These are phyloP conservation scores for Cyprinus carpio DNA, from an alignment of 2,113 vertebrate genomes.

Conservation along the genomic window DNA sequence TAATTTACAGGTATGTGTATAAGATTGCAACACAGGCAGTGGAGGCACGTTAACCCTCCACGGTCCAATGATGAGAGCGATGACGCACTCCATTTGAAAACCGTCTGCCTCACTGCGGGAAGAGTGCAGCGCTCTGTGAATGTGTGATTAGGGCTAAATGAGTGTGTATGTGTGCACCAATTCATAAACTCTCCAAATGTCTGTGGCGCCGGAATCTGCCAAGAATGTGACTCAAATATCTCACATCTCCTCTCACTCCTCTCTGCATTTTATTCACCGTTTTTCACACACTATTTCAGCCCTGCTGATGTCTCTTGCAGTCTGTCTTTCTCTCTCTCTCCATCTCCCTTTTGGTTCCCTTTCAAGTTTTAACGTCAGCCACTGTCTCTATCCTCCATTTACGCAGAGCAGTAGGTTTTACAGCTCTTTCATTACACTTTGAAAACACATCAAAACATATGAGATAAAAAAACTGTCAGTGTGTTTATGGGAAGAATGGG, in stretches of 20 bases:
- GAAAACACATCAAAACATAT: neutral
- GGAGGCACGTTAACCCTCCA: slow-evolving; percentile 51
- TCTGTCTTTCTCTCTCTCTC: slow-evolving; percentile 57
- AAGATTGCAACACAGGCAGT: neutral
- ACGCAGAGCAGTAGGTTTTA: neutral
- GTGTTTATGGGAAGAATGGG: neutral
- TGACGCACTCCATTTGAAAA: slow-evolving; percentile 56
- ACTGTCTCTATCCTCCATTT: slow-evolving; percentile 17
- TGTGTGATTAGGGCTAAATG: slow-evolving; percentile 39
- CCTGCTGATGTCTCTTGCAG: slow-evolving; percentile 56
- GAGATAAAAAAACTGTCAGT: neutral
- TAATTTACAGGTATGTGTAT: neutral
- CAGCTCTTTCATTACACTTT: neutral
- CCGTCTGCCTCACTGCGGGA: slow-evolving; percentile 50
- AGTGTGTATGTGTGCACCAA: slow-evolving; percentile 48
- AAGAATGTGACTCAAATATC: slow-evolving; percentile 74
- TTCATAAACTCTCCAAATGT: slow-evolving; percentile 72
- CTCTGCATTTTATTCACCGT: slow-evolving; percentile 37
- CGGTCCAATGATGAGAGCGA: slow-evolving; percentile 47
- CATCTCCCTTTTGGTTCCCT: slow-evolving; percentile 49
- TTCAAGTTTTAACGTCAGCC: slow-evolving; percentile 8
- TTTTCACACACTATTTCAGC: slow-evolving; percentile 37
- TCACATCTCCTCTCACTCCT: slow-evolving; percentile 66
- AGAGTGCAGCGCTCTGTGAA: slow-evolving; percentile 23
- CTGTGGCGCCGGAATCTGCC: slow-evolving; percentile 60